phyloP scores from a whole-genome alignment of 2,888 invertebrate species.

The Tinea trinotella region DNA sequence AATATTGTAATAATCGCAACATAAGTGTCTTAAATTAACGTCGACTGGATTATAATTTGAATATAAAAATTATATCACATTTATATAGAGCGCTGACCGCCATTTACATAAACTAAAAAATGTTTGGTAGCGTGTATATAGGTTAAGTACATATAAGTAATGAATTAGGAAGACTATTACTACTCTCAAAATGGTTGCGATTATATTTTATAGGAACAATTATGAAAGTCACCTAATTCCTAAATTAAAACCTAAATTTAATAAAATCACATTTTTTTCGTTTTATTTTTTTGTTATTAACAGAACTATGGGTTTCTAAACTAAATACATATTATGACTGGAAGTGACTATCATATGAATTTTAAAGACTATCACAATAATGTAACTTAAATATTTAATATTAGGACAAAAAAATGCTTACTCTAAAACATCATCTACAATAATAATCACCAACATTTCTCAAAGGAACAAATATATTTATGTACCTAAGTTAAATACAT shows the following conservation, averaged over 20 bases:
- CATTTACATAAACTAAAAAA: neutral
- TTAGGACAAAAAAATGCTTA: slow-evolving; percentile 32
- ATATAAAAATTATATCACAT: neutral
- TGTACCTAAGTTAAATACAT: slow-evolving; percentile 6
- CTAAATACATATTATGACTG: slow-evolving; percentile 69
- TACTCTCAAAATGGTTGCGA: slow-evolving; percentile 41
- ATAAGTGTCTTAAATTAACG: neutral
- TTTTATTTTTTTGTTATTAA: slow-evolving; percentile 37
- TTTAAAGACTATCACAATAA: slow-evolving; percentile 62
- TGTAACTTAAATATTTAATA: slow-evolving; percentile 32
- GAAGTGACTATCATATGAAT: slow-evolving; percentile 67
- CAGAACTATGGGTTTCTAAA: slow-evolving; percentile 41
- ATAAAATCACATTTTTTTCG: slow-evolving; percentile 52
- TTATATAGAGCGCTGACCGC: slow-evolving; percentile 2
- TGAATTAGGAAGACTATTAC: slow-evolving; percentile 35
- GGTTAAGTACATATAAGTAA: slow-evolving; percentile 55
- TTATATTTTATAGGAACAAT: slow-evolving; percentile 54
- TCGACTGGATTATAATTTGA: neutral
- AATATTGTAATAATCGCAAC: slow-evolving; percentile 3
- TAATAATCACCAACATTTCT: slow-evolving; percentile 27
- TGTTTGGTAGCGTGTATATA: slow-evolving; percentile 30
- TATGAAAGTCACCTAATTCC: slow-evolving; percentile 28
- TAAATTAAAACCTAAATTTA: slow-evolving; percentile 22
- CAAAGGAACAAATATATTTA: slow-evolving; percentile 44
- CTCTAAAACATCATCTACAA: neutral